Evolutionary conservation across 2,113 vertebrate genomes (phyloP), one percentile per base, ranked within the genome.

Genomic region (Lophotis ruficrista): DNA sequence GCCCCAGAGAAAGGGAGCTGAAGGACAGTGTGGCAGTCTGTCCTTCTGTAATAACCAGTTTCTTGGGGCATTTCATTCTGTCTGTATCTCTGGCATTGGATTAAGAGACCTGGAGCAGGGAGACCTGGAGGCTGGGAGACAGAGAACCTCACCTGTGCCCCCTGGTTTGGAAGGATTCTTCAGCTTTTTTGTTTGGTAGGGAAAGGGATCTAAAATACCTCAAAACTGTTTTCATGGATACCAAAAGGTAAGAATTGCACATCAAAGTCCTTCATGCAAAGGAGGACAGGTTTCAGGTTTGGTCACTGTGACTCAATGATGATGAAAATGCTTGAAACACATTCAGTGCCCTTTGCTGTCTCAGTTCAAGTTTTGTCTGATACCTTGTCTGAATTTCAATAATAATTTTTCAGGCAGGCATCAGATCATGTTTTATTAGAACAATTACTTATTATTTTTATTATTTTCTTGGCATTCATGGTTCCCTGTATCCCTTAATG

Each of bases 121-220:
- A 10, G 48, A 24, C n/a, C 50, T 15, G 41, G 41, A 43, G 23
- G 3, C 20, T 12, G 23, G 14, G 50, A 70, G 61, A 50, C 25
- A 60, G n/a, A 23, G 23, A 66, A 35, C 37, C 24, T 75, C 6
- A 1, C 24, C 1, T 41, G 10, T 47, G 17, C 20, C 2, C 0
- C 66, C 72, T 71, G 58, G 6, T 58, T 51, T 75, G 70, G 38
- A 89, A 82, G 30, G 24, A 50, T 62, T 33, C 2, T 16, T 24
- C 60, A 73, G 23, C 31, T 77, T 93, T 25, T 43, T 64, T 62
- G n/a, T 68, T 83, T 69, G 13, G 7, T 21, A 66, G 64, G 41
- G 25, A 24, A 77, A 79, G 13, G 10, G 24, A 10, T 45, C 38
- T 61, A 53, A 76, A 84, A 70, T 51, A 45, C 3, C 30, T 27